Conservation (phyloP, 2,888 invertebrate genomes). For the Ischnus inquisitorius region DNA sequence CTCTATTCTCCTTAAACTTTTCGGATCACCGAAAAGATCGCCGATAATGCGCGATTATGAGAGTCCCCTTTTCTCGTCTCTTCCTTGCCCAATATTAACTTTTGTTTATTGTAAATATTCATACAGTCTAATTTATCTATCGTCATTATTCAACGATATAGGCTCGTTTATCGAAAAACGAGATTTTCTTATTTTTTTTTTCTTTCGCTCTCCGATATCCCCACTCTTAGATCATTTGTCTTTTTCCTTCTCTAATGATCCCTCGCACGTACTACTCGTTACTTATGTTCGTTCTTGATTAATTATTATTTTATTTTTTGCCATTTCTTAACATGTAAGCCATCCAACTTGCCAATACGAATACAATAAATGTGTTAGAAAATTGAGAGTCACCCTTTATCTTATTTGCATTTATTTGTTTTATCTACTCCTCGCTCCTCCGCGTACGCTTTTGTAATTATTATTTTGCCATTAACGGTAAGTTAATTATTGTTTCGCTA, state of each 20-base stretch:
- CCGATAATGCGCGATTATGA: background rate
- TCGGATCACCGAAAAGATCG: constrained; percentile 10
- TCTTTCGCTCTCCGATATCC: constrained; percentile 77
- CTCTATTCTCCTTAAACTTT: constrained; percentile 30
- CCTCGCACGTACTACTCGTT: constrained; percentile 77
- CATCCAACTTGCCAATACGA: constrained; percentile 84
- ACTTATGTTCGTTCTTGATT: constrained; percentile 74
- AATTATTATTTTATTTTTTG: constrained; percentile 72
- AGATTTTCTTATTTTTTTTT: constrained; percentile 70
- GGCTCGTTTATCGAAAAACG: constrained; percentile 34
- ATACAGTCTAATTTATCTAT: constrained; percentile 65
- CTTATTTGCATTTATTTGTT: constrained; percentile 74
- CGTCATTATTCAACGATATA: constrained; percentile 48
- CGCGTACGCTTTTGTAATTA: constrained; percentile 32
- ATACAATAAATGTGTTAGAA: constrained; percentile 84
- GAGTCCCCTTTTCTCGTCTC: background rate
- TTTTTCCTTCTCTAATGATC: constrained; percentile 74
- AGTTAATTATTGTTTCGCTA: constrained; percentile 32
- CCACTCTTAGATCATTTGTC: background rate
- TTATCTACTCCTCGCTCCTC: constrained; percentile 27
- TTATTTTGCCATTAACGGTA: too few species aligned
- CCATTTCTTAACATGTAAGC: constrained; percentile 83
- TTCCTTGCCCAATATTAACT: constrained; percentile 4
- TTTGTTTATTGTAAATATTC: constrained; percentile 73
- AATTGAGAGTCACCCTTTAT: constrained; percentile 70